Evolutionary conservation across 2,113 vertebrate genomes (phyloP).

Genomic region (Campylorhamphus procurvoides): DNA sequence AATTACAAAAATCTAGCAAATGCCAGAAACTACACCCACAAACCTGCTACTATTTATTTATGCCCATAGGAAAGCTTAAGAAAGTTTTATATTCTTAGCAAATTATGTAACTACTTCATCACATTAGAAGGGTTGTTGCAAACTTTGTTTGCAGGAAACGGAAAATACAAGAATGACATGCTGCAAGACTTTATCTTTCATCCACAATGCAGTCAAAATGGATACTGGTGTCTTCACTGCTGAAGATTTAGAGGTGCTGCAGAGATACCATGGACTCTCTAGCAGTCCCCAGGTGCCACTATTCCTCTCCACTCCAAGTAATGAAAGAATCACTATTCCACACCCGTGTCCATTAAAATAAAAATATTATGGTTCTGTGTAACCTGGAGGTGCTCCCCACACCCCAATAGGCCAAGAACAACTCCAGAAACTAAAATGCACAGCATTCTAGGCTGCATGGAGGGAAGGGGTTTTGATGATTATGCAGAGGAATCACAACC

Average conservation of each 20-base stretch:
- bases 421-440: neutral
- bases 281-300: neutral
- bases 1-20: neutral
- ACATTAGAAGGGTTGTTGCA: neutral
- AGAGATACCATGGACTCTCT: neutral
- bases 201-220: neutral
- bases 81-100: neutral
- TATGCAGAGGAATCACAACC: neutral
- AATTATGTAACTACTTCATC: neutral
- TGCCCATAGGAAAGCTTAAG: neutral
- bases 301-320: neutral
- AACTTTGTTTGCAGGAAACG: neutral
- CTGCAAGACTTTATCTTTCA: neutral
- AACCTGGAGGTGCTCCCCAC: accelerated
- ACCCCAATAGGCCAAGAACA: neutral
- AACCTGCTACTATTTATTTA: neutral
- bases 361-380: neutral
- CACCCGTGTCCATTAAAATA: neutral
- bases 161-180: neutral
- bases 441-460: neutral
- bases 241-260: neutral
- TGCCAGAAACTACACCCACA: neutral
- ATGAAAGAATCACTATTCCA: neutral
- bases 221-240: neutral
- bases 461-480: neutral